A percentile compares a stretch with the other conserved stretches of the same genome.
These are phyloP conservation scores for Acheta domesticus DNA, from an alignment of 2,888 invertebrate genomes.

Conservation along the genomic window DNA sequence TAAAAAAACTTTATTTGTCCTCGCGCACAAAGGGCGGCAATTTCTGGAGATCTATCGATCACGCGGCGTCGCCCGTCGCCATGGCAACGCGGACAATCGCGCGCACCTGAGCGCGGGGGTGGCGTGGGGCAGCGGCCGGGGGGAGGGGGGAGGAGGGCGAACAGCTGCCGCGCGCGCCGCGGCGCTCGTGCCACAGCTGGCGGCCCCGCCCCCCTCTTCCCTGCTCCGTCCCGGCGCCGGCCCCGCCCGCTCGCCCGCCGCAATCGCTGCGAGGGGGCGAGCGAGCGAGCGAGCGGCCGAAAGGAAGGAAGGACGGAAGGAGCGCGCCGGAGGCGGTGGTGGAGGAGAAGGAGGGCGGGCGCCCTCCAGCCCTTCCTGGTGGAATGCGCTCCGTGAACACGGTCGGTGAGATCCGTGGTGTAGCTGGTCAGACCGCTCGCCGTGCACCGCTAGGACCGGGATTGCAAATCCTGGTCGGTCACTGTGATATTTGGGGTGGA, in stretches of 20 bases:
- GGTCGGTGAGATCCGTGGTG: too few species aligned
- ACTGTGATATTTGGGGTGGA: too few species aligned
- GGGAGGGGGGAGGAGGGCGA: background rate
- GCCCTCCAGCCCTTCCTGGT: too few species aligned
- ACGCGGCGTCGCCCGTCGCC: background rate
- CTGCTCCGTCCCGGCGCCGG: too few species aligned
- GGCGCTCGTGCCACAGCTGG: constrained; percentile 7
- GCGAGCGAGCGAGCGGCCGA: background rate
- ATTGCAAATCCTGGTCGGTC: too few species aligned
- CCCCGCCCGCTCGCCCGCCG: background rate
- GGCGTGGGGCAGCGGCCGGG: background rate
- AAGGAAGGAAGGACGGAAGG: too few species aligned
- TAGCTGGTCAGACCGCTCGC: too few species aligned
- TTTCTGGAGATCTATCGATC: constrained; percentile 2
- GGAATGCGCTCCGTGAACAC: too few species aligned
- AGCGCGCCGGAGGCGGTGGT: background rate
- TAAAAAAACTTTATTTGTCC: background rate
- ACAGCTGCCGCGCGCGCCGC: constrained; percentile 18
- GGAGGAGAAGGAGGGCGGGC: background rate
- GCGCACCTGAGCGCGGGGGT: background rate
- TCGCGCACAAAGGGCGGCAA: background rate
- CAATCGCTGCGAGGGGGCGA: background rate
- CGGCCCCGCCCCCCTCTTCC: background rate
- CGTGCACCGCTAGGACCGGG: too few species aligned
- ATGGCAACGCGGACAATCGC: constrained; percentile 1